These are phyloP conservation scores for Euwallacea similis DNA, from an alignment of 1,140 invertebrate genomes.

Conservation along the genomic window DNA sequence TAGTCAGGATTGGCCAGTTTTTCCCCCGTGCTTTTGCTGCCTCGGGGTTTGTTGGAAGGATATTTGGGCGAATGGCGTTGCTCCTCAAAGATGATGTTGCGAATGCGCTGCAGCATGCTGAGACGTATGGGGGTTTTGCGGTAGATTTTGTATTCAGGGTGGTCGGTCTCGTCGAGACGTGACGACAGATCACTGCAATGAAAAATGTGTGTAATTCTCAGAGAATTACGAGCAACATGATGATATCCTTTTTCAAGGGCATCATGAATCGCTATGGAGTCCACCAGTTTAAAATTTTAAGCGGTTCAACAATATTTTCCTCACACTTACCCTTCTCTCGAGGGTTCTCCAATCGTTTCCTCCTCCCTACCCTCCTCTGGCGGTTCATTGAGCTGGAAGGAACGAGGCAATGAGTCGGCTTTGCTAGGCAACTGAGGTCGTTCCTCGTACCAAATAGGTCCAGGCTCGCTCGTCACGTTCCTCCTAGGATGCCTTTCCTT, in stretches of 20 bases:
- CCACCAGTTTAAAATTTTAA: no score
- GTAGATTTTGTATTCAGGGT: conserved; percentile 53
- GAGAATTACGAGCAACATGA: conserved; percentile 50
- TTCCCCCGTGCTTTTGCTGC: conserved; percentile 79
- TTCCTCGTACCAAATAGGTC: conserved; percentile 56
- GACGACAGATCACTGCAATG: conserved; percentile 48
- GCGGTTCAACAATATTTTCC: neutral
- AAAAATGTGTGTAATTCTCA: neutral
- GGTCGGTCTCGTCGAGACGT: conserved; percentile 51
- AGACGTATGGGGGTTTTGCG: conserved; percentile 55
- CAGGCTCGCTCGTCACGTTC: conserved; percentile 54
- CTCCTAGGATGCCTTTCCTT: conserved; percentile 29
- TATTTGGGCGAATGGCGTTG: conserved; percentile 55
- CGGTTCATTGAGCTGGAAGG: conserved; percentile 66
- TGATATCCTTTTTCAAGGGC: neutral
- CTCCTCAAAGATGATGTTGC: conserved; percentile 60
- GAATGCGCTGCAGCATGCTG: conserved; percentile 60
- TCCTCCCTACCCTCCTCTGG: conserved; percentile 23
- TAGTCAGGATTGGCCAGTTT: conserved; percentile 86
- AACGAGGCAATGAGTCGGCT: conserved; percentile 75
- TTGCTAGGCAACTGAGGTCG: conserved; percentile 59
- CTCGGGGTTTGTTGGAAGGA: conserved; percentile 68
- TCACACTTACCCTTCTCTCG: conserved; percentile 53
- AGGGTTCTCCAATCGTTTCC: conserved; percentile 48
- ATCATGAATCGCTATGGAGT: neutral